These are phyloP conservation scores for Quadriops clusia DNA, from an alignment of 2,888 invertebrate genomes.

Conservation along the genomic window DNA sequence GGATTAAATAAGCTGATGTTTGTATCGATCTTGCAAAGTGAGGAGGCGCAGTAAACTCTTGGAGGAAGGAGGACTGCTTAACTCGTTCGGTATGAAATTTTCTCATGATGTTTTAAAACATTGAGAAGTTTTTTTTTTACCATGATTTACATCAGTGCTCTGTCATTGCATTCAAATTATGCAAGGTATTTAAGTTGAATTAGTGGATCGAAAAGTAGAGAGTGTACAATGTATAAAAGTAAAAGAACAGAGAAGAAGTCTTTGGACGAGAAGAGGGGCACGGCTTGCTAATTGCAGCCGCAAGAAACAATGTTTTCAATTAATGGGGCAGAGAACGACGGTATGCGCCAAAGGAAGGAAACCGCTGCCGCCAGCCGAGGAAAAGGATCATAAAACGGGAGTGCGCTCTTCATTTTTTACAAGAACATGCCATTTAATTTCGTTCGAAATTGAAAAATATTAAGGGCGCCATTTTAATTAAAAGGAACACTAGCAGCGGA, in stretches of 20 bases:
- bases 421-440: slow-evolving; percentile 31
- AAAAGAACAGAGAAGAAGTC: too few relatives aligned
- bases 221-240: too few relatives aligned
- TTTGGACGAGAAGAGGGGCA: slow-evolving; percentile 8
- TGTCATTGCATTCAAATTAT: too few relatives aligned
- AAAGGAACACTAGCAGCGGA: slow-evolving; percentile 27
- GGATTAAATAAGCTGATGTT: slow-evolving; percentile 30
- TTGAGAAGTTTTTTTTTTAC: too few relatives aligned
- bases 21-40: slow-evolving; percentile 17
- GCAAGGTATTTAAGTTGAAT: too few relatives aligned
- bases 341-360: slow-evolving; percentile 8
- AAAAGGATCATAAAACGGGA: slow-evolving; percentile 29
- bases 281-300: slow-evolving; percentile 27
- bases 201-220: too few relatives aligned
- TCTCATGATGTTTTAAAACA: too few relatives aligned
- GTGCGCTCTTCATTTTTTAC: slow-evolving; percentile 26
- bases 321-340: slow-evolving; percentile 25
- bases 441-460: slow-evolving; percentile 34
- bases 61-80: not conserved
- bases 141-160: too few relatives aligned
- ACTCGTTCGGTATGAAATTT: too few relatives aligned
- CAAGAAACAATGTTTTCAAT: slow-evolving; percentile 35
- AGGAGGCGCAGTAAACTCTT: slow-evolving; percentile 1
- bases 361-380: slow-evolving; percentile 11
- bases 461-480: slow-evolving; percentile 36